Evolutionary conservation across 2,113 vertebrate species (phyloP).

Genomic region (Mastomys natalensis): DNA sequence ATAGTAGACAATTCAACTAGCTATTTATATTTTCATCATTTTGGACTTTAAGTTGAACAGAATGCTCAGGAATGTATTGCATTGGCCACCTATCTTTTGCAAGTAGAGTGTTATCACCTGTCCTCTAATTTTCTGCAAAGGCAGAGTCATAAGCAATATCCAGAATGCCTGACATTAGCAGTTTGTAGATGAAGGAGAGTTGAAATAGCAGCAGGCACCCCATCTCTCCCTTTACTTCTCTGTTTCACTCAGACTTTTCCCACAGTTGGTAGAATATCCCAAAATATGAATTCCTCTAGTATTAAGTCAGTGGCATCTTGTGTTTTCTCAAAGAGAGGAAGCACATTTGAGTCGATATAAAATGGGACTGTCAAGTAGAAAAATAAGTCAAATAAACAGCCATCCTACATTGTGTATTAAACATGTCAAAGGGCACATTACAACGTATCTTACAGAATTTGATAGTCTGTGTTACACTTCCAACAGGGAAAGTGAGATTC

Average conservation of each 20-base stretch:
- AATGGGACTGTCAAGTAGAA: constrained; percentile 35
- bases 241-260: not conserved
- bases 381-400: constrained; percentile 45
- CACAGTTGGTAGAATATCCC: constrained; percentile 9
- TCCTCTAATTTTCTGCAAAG: not conserved
- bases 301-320: constrained; percentile 24
- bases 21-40: constrained; percentile 24
- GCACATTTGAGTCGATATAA: constrained; percentile 59
- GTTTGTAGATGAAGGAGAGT: not conserved
- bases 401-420: not conserved
- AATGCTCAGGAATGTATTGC: not conserved
- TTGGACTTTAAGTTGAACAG: not conserved
- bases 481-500: not conserved
- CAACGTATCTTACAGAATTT: not conserved
- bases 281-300: constrained; percentile 30
- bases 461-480: not conserved
- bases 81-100: not conserved
- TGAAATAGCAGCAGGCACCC: not conserved
- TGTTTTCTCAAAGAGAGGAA: constrained; percentile 54
- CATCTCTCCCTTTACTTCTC: constrained; percentile 21
- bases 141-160: not conserved
- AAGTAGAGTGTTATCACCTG: not conserved
- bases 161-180: not conserved
- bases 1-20: not conserved
- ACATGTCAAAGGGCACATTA: not conserved